These are phyloP conservation scores for Aphidius ervi DNA, from an alignment of 1,140 invertebrate species.

Conservation along the genomic window DNA sequence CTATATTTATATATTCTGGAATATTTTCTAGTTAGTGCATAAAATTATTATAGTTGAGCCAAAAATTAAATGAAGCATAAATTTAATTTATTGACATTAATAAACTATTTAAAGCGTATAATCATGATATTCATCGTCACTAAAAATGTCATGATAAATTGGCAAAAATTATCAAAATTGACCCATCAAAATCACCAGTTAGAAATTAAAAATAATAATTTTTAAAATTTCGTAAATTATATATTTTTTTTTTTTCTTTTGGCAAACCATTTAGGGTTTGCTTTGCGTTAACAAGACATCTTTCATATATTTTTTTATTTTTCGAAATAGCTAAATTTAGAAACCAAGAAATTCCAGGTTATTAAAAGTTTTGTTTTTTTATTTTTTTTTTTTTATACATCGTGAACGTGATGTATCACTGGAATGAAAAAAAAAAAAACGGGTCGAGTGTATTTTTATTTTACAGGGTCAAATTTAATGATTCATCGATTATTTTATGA, in stretches of 20 bases:
- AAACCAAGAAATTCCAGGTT: constrained; percentile 36
- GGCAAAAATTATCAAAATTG: constrained; percentile 11
- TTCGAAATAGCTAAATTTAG: constrained; percentile 13
- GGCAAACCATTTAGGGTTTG: constrained; percentile 18
- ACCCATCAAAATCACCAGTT: constrained; percentile 11
- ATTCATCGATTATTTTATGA: neutral
- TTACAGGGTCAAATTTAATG: constrained; percentile 10
- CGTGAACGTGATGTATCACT: neutral
- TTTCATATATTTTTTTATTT: constrained; percentile 9
- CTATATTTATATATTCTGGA: too few relatives aligned
- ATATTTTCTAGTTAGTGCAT: too few relatives aligned
- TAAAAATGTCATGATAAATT: neutral
- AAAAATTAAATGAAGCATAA: too few relatives aligned
- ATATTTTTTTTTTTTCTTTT: neutral
- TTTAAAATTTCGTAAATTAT: neutral
- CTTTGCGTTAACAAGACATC: constrained; percentile 1
- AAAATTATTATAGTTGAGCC: too few relatives aligned
- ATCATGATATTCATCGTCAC: constrained; percentile 3
- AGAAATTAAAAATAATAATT: neutral
- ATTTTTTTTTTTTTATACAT: too few relatives aligned
- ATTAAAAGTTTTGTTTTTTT: constrained; percentile 44
- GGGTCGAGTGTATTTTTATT: constrained; percentile 50
- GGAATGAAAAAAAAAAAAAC: constrained; percentile 27
- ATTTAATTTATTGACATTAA: too few relatives aligned
- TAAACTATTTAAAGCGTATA: constrained; percentile 5